Evolutionary conservation across 2,888 invertebrate genomes (phyloP).

Genomic region (Rambutsinella grinnellia): DNA sequence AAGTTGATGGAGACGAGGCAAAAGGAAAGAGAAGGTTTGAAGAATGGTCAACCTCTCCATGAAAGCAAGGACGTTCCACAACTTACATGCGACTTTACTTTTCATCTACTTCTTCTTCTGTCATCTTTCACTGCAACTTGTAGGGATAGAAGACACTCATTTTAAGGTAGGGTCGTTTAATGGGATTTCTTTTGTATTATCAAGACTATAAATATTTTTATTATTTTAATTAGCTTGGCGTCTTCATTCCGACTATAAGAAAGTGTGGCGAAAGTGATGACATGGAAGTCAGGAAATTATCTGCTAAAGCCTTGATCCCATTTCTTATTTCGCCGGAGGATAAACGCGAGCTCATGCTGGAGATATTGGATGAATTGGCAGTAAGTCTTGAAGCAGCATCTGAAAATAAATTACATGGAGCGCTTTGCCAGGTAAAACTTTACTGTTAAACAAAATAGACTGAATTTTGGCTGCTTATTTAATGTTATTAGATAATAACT

Average conservation of each 20-base stretch:
- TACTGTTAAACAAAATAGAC: background rate
- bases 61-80: background rate
- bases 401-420: constrained; percentile 60
- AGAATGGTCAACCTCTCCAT: background rate
- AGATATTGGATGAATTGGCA: constrained; percentile 29
- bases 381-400: background rate
- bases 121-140: constrained; percentile 60
- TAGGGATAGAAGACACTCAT: constrained; percentile 60
- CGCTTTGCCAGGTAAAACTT: constrained; percentile 54
- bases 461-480: background rate
- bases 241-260: constrained; percentile 77
- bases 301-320: constrained; percentile 64
- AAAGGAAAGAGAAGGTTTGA: background rate
- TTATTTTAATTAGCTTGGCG: constrained; percentile 67
- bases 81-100: constrained; percentile 58
- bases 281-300: constrained; percentile 78
- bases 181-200: no score
- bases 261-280: constrained; percentile 77
- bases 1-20: constrained; percentile 32
- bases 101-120: constrained; percentile 62
- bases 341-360: constrained; percentile 24
- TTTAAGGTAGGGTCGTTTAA: constrained; percentile 40
- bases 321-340: constrained; percentile 57
- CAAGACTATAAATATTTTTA: background rate
- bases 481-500: background rate